These are phyloP conservation scores for Poecilia picta DNA, from an alignment of 2,797 vertebrate species.

Conservation along the genomic window DNA sequence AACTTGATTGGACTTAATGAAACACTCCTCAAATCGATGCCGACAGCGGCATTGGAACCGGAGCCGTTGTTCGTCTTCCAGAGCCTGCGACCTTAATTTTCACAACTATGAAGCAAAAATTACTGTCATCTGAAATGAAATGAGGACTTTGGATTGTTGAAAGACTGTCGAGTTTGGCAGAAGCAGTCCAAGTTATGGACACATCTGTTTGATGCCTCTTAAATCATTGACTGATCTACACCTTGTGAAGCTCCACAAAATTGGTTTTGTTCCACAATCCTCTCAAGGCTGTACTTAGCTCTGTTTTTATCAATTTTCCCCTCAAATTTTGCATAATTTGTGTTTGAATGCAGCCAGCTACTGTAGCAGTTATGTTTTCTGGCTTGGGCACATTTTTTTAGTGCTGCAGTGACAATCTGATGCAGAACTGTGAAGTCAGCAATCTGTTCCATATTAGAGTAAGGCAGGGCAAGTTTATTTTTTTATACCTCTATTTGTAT, in stretches of 20 bases:
- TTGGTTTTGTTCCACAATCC: too few relatives aligned
- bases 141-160: background rate
- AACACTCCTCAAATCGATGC: background rate
- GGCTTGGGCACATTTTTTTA: background rate
- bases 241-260: too few relatives aligned
- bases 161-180: too few relatives aligned
- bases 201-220: too few relatives aligned
- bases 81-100: background rate
- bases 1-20: background rate
- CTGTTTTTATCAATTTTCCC: too few relatives aligned
- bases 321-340: too few relatives aligned
- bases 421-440: background rate
- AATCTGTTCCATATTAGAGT: background rate
- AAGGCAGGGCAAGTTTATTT: background rate
- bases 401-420: background rate
- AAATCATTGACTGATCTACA: too few relatives aligned
- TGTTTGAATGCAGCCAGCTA: too few relatives aligned
- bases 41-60: background rate
- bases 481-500: background rate
- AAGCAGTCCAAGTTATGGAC: background rate
- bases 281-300: too few relatives aligned
- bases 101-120: background rate
- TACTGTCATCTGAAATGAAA: background rate
- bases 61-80: background rate
- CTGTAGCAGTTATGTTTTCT: too few relatives aligned